Evolutionary conservation across 2,797 vertebrate species (phyloP), one percentile per base, ranked within the genome.

Genomic region (Urocyon cinereoargenteus): DNA sequence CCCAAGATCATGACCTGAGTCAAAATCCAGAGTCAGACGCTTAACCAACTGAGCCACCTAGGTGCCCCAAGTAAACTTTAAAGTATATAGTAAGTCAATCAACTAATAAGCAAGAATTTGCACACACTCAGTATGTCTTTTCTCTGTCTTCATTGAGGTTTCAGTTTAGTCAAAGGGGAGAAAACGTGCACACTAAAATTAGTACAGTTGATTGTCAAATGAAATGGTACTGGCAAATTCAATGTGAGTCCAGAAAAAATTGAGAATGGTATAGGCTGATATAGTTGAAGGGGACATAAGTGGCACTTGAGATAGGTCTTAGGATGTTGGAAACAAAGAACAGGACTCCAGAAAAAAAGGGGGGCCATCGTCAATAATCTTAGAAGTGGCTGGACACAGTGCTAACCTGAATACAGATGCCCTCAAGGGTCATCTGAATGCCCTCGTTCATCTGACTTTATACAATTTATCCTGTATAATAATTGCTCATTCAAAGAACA

Each of bases 261-360:
- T 26, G 86, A 70, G 40, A 64, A 85, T 73, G 83, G 26, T 62
- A 57, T 53, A 81, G 62, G 24, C 59, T 95, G 12, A 85, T 68
- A 62, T 10, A 81, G 57, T 24, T 55, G 70, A 61, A 72, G 40
- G 36, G 10, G 28, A 26, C 28, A 45, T 82, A 36, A 51, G 21
- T 36, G 9, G 49, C 55, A 36, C 28, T 24, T 45, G 34, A 87
- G 86, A 51, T 83, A 64, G 57, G 6, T 78, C 40, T 91, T 73
- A 70, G 72, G 34, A 87, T 79, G n/a, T 15, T 90, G 24, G 49
- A 92, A 55, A 49, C 55, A 88, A 94, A 91, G 66, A 59, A 86
- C 78, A 55, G 62, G 21, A 53, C 9, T 82, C 14, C 57, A 94
- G n/a, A 18, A 70, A 49, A 57, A 91, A 51, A 90, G 51, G 75